Conservation (phyloP, 2,888 invertebrate genomes). For the Panorpa germanica region DNA sequence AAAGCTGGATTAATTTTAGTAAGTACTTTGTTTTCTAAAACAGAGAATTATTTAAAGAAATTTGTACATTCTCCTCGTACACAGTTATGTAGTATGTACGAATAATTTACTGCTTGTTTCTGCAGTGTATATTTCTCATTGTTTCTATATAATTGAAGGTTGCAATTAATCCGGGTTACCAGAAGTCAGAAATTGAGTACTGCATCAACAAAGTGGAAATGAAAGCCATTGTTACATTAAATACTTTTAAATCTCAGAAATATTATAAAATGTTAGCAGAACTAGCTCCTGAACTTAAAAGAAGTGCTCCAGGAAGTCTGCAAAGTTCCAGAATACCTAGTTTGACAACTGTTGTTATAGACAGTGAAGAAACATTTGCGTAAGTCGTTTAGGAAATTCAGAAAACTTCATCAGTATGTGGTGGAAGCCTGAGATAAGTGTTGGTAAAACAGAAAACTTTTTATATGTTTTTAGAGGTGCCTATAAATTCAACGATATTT, state of each 20-base stretch:
- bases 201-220: conserved; percentile 52
- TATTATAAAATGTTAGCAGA: conserved; percentile 42
- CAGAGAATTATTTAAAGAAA: no score
- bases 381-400: conserved; percentile 20
- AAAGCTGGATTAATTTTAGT: conserved; percentile 60
- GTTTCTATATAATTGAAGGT: conserved; percentile 29
- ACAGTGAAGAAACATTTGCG: conserved; percentile 30
- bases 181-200: conserved; percentile 48
- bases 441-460: conserved; percentile 6
- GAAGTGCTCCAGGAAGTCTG: conserved; percentile 26
- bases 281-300: conserved; percentile 36
- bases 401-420: no score
- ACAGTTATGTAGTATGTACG: no score
- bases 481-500: conserved; percentile 24
- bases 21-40: conserved; percentile 15
- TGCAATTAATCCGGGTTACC: conserved; percentile 62
- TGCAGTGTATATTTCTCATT: conserved; percentile 1
- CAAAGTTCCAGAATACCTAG: conserved; percentile 27
- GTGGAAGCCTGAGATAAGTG: neutral
- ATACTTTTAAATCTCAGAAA: conserved; percentile 38
- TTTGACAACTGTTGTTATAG: conserved; percentile 34
- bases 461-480: conserved; percentile 21
- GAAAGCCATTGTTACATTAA: conserved; percentile 46
- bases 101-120: no score
- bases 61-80: no score